Evolutionary conservation across 1,140 invertebrate species (phyloP).

Genomic region (Vollenhovia emeryi): DNA sequence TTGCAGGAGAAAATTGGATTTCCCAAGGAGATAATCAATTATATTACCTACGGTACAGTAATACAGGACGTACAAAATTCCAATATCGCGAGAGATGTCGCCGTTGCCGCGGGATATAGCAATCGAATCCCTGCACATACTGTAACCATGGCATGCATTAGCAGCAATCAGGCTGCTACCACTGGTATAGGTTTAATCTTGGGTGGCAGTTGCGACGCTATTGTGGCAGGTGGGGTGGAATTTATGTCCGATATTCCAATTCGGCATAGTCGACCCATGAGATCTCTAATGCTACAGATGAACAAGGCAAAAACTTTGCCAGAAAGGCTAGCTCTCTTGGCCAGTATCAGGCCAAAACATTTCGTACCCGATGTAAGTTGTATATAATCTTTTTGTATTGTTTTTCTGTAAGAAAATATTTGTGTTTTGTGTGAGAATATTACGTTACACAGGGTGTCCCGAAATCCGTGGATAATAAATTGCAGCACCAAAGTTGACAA

Average conservation of each 20-base stretch:
- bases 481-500: too few relatives aligned
- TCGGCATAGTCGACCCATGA: slow-evolving; percentile 96
- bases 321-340: slow-evolving; percentile 91
- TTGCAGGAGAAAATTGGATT: slow-evolving; percentile 93
- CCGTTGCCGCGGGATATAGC: slow-evolving; percentile 96
- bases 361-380: slow-evolving; percentile 92
- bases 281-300: slow-evolving; percentile 93
- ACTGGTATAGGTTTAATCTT: slow-evolving; percentile 95
- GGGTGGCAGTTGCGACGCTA: slow-evolving; percentile 95
- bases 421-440: neutral
- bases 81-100: slow-evolving; percentile 97
- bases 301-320: slow-evolving; percentile 96
- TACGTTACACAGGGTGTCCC: too few relatives aligned
- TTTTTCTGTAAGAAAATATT: neutral
- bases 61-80: slow-evolving; percentile 99
- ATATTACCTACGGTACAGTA: slow-evolving; percentile 98
- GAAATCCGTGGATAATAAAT: too few relatives aligned
- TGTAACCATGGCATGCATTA: slow-evolving; percentile 99
- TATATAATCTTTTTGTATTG: neutral
- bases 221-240: slow-evolving; percentile 98
- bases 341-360: slow-evolving; percentile 90
- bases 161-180: slow-evolving; percentile 96
- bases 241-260: slow-evolving; percentile 99
- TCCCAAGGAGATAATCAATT: slow-evolving; percentile 95
- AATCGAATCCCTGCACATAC: slow-evolving; percentile 98